Conservation (phyloP, 2,888 invertebrate species). For the Prosopocoilus inquinatus region DNA sequence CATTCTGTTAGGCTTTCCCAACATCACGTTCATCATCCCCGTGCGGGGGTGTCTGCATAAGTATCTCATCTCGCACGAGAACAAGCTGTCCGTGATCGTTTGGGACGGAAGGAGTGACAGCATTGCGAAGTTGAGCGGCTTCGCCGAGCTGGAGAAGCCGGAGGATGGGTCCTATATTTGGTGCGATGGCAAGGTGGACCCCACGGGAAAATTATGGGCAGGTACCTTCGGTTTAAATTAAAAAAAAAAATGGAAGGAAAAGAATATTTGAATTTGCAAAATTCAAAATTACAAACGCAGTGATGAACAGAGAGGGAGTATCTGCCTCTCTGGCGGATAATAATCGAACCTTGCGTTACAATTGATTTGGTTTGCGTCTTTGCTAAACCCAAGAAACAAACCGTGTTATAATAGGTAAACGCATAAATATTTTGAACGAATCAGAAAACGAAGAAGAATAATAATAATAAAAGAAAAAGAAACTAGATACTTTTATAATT, state of each 20-base stretch:
- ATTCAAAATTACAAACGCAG: no score
- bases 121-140: constrained; percentile 51
- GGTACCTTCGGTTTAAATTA: constrained; percentile 50
- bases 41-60: constrained; percentile 59
- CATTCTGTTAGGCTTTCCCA: constrained; percentile 19
- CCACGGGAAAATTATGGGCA: constrained; percentile 69
- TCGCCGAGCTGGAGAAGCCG: constrained; percentile 60
- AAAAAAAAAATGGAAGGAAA: no score
- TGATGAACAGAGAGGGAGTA: no score
- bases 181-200: constrained; percentile 81
- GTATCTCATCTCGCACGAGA: constrained; percentile 63
- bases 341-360: accelerated
- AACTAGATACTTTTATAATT: background rate
- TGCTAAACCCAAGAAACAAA: no score
- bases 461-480: constrained; percentile 26
- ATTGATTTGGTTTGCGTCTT: no score
- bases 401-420: no score
- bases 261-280: no score
- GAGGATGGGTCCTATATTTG: constrained; percentile 59
- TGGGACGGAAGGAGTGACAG: constrained; percentile 64
- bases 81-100: constrained; percentile 58
- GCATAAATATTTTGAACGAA: no score
- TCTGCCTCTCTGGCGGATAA: no score
- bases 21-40: constrained; percentile 61
- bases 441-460: no score